Evolutionary conservation across 1,140 invertebrate species (phyloP).

Genomic region (Chlorops oryzae): DNA sequence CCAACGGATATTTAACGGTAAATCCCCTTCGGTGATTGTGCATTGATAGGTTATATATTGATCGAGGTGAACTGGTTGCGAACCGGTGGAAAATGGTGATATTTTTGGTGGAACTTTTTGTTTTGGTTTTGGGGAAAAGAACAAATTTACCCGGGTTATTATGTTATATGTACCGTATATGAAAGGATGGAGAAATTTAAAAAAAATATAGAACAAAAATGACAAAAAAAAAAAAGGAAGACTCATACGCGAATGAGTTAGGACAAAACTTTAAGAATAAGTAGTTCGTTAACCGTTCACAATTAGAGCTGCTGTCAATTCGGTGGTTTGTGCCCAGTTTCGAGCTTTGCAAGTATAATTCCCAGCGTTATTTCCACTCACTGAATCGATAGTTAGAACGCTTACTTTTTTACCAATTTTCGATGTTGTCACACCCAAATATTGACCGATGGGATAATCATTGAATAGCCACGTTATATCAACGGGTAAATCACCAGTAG

Average conservation of each 20-base stretch:
- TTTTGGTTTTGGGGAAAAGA: no score
- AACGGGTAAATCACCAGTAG: conserved; percentile 62
- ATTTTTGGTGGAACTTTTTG: conserved; percentile 57
- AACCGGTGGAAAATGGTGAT: conserved; percentile 57
- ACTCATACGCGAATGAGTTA: conserved; percentile 8
- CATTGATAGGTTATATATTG: conserved; percentile 58
- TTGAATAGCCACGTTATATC: conserved; percentile 64
- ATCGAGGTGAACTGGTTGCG: conserved; percentile 56
- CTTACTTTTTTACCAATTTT: conserved; percentile 71
- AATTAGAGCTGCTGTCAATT: conserved; percentile 61
- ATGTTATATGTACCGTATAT: background rate
- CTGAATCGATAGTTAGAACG: conserved; percentile 68
- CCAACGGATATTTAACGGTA: conserved; percentile 75
- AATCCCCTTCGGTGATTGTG: conserved; percentile 68
- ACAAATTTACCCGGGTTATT: background rate
- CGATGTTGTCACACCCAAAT: conserved; percentile 62
- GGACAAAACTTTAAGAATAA: no score
- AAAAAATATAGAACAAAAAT: no score
- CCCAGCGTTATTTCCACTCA: conserved; percentile 64
- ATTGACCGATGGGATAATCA: conserved; percentile 56
- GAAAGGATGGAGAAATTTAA: background rate
- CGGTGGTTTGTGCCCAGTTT: conserved; percentile 64
- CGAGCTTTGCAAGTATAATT: conserved; percentile 73
- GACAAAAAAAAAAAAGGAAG: no score
- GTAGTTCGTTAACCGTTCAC: conserved; percentile 74